Percentiles rank a stretch among this genome's conserved stretches.
Evolutionary conservation across 2,113 vertebrate species (phyloP).

Genomic region (Microcebus ravelobensis): DNA sequence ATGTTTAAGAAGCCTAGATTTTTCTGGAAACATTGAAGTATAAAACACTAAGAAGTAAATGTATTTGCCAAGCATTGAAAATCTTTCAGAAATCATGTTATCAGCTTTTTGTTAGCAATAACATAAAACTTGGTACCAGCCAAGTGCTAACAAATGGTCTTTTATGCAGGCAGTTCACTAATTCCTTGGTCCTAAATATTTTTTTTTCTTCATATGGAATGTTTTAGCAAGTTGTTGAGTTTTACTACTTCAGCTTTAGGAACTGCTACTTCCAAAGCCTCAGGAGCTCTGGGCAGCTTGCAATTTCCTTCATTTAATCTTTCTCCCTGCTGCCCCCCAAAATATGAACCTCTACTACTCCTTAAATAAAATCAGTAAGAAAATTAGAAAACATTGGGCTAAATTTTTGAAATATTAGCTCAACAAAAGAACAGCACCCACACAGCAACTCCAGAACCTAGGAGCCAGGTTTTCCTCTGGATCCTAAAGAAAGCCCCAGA

Average conservation of each 20-base stretch:
- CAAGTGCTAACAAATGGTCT: constrained; percentile 81
- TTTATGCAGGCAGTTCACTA: constrained; percentile 81
- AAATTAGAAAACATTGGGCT: background rate
- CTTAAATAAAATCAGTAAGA: constrained; percentile 41
- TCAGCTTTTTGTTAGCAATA: constrained; percentile 81
- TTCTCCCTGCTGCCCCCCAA: background rate
- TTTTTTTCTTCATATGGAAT: constrained; percentile 83
- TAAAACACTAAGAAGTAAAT: constrained; percentile 74
- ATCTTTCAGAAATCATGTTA: constrained; percentile 82
- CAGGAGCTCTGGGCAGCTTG: constrained; percentile 56
- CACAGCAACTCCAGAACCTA: background rate
- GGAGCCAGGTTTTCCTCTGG: background rate
- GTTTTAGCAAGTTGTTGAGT: constrained; percentile 84
- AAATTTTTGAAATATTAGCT: constrained; percentile 61
- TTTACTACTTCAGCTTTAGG: constrained; percentile 81
- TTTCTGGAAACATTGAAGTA: constrained; percentile 72
- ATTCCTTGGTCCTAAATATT: constrained; percentile 77
- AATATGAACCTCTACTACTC: background rate
- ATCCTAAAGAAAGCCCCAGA: background rate
- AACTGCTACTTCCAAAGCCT: constrained; percentile 75
- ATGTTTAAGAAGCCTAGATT: constrained; percentile 66
- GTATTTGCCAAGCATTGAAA: constrained; percentile 82
- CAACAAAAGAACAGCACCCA: constrained; percentile 52
- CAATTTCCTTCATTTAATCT: constrained; percentile 38
- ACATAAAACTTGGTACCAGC: constrained; percentile 77